Evolutionary conservation across 2,888 invertebrate genomes (phyloP).

Genomic region (Papilio elwesi): DNA sequence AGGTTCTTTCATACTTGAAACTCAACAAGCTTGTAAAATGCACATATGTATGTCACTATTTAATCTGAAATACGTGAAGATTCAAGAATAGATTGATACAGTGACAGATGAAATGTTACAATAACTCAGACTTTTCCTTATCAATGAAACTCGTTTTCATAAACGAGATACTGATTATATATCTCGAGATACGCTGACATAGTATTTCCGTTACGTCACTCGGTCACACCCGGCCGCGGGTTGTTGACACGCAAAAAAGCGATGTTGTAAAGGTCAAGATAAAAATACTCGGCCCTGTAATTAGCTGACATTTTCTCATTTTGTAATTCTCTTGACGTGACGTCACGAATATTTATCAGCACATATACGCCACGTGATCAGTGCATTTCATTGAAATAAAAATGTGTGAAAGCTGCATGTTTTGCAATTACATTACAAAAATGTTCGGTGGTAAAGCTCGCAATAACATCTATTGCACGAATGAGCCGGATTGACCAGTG

Average conservation of each 20-base stretch:
- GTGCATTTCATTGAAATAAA: not conserved
- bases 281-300: conserved; percentile 56
- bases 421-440: no score
- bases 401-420: not conserved
- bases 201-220: conserved; percentile 49
- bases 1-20: no score
- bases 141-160: conserved; percentile 39
- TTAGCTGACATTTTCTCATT: conserved; percentile 54
- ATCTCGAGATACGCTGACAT: conserved; percentile 36
- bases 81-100: not conserved
- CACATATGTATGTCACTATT: no score
- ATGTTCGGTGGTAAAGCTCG: no score
- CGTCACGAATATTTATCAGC: conserved; percentile 26
- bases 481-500: no score
- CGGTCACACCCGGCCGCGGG: conserved; percentile 55
- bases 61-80: no score
- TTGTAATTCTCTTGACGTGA: conserved; percentile 42
- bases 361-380: not conserved
- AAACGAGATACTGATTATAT: conserved; percentile 24
- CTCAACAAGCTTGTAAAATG: no score
- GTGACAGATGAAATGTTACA: conserved; percentile 20
- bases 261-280: conserved; percentile 63
- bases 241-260: conserved; percentile 62
- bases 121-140: conserved; percentile 29
- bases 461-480: no score